phyloP scores from a whole-genome alignment of 1,140 invertebrate species.

The Camponotus vicinus region DNA sequence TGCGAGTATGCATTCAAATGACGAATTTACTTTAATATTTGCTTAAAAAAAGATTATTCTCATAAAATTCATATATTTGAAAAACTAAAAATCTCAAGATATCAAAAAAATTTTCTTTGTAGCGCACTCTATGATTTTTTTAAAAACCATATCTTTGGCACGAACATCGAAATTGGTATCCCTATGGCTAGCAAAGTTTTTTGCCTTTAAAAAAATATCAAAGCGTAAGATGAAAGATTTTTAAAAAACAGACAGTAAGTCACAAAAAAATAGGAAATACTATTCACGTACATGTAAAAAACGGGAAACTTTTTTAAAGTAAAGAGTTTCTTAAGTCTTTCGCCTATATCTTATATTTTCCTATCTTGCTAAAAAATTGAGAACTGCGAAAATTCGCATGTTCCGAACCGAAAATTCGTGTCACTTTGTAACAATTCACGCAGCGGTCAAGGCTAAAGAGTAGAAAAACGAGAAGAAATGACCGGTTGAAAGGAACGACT shows the following conservation, averaged over 20 bases:
- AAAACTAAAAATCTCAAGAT: not conserved
- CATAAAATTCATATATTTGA: not conserved
- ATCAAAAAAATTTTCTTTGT: not conserved
- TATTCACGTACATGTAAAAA: not conserved
- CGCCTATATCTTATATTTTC: too few relatives aligned
- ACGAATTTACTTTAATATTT: not conserved
- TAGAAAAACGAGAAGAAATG: conserved; percentile 6
- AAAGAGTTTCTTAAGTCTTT: not conserved
- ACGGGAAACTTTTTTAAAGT: not conserved
- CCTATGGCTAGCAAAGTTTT: not conserved
- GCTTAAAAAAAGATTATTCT: not conserved
- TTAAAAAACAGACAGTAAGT: conserved; percentile 1
- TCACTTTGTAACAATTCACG: not conserved
- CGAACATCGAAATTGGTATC: not conserved
- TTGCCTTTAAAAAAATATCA: not conserved
- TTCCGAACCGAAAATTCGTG: not conserved
- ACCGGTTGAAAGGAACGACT: conserved; percentile 36
- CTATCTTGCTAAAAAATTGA: not conserved
- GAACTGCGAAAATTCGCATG: not conserved
- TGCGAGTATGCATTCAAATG: not conserved
- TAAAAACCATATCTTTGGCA: not conserved
- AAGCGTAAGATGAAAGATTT: not conserved
- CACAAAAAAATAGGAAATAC: not conserved
- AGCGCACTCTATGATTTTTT: not conserved
- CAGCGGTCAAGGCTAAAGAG: not conserved